Evolutionary conservation across 2,888 invertebrate species (phyloP), one percentile per base, ranked within the genome.

Genomic region (Scaptodrosophila latifasciaeformis): DNA sequence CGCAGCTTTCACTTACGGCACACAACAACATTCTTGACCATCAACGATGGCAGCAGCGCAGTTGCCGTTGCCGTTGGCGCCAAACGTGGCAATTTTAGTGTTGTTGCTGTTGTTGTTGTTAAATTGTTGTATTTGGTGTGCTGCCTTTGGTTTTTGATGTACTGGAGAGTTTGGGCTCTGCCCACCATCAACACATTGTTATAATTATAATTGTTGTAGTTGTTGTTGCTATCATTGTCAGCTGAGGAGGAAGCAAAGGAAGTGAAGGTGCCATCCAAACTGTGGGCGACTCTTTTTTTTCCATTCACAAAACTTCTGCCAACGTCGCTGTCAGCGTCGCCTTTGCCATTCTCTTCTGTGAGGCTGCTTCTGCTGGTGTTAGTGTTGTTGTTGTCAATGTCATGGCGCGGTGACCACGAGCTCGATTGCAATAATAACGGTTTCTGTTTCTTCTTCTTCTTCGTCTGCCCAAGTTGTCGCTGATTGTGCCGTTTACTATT

Each of bases 11-110:
- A 83, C 84, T 83, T 80, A 83, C 83, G 75, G 61, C 70, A 70
- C 53, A 69, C 61, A 59, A n/a, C n/a, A n/a, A 82, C 79, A 82
- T 84, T 84, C 70, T 82, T 82, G 61, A 76, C 67, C 59, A 82
- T 62, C 44, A 75, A 65, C 51, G 72, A 62, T 51, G 69, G 74
- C 58, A 76, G 60, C 62, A 70, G 69, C 54, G 81, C 69, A 17
- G 57, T 51, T 56, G 54, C 51, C 45, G 61, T 50, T 54, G 53
- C 12, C 42, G 54, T 53, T 53, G 34, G 10, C 54, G 57, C 59
- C 62, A 75, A 75, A 66, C 80, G 80, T 49, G 80, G 64, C 62
- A 78, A 68, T 66, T 81, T 82, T n/a, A n/a, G n/a, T n/a, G n/a
- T n/a, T n/a, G n/a, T n/a, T n/a, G n/a, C n/a, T n/a, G n/a, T n/a